Evolutionary conservation across 2,113 vertebrate species (phyloP).

Genomic region (Clarias gariepinus): DNA sequence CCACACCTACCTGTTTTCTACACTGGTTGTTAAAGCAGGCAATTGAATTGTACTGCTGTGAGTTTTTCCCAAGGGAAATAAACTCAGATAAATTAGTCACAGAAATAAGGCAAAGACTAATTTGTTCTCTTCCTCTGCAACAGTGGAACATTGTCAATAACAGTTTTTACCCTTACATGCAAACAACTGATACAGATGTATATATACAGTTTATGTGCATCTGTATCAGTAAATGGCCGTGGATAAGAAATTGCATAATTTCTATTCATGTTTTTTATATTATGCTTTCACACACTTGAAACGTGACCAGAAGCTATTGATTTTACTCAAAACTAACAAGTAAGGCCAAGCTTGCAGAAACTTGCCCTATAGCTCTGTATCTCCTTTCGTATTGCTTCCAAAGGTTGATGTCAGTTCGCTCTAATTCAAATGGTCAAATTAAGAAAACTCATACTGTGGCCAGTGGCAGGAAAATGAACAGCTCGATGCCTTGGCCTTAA

Average conservation of each 20-base stretch:
- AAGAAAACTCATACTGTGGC: constrained; percentile 32
- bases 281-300: not conserved
- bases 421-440: constrained; percentile 41
- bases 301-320: not conserved
- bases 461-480: constrained; percentile 32
- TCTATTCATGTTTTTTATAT: not conserved
- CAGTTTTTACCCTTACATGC: not conserved
- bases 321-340: not conserved
- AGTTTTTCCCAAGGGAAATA: constrained; percentile 34
- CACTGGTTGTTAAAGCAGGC: not conserved
- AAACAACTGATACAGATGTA: not conserved
- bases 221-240: too few relatives aligned
- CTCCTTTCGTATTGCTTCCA: not conserved
- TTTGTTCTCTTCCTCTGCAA: constrained; percentile 12
- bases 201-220: too few relatives aligned
- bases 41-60: not conserved
- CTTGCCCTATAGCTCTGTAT: not conserved
- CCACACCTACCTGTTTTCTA: not conserved
- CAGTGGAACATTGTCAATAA: not conserved
- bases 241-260: not conserved
- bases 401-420: not conserved
- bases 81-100: constrained; percentile 35
- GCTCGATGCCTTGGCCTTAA: constrained; percentile 32
- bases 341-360: not conserved
- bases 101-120: constrained; percentile 23